Base-by-base conservation (phyloP, 1,140 invertebrate genomes). In the Nilaparvata lugens region DNA sequence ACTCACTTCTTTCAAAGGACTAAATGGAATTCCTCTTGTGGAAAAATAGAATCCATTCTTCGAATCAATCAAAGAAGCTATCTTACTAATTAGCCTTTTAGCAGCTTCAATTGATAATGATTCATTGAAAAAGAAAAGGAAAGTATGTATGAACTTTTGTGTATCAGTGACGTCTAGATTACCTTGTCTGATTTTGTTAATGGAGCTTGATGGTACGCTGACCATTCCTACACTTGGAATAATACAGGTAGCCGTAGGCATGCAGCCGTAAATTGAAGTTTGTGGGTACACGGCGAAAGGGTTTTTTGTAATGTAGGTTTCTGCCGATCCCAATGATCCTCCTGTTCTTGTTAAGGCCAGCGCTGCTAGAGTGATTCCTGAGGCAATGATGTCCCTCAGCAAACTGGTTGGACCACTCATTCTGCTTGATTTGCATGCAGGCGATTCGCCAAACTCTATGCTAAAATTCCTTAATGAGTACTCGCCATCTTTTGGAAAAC, bases 401-500 rank as follows among this genome's bases (percentile, higher is more conserved):
- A 56, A 68, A 52, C 65, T 69, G 7, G 66, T 61, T 0, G 67
- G 35, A 6, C 23, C 60, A 42, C 58, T 58, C 13, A 72, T n/a
- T 14, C 52, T 42, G 11, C 18, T 42, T 1, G 64, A 18, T 2
- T 40, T 56, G 63, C 72, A 72, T 5, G 72, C 70, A 25, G 76
- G 74, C 19, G 75, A 78, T 14, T 68, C 28, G 56, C 66, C 52
- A 28, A 58, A 59, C 55, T 76, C 72, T 23, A 77, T 64, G 43
- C 75, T 73, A 2, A 77, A 73, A 42, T 71, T n/a, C n/a, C n/a
- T 73, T 14, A 62, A 43, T 61, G 72, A 65, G 61, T 75, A 75
- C 52, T 57, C 56, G 18, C 74, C 74, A 63, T 69, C 54, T 58
- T 69, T 69, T 14, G 74, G 74, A 31, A 69, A 43, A 31, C 73